phyloP scores from a whole-genome alignment of 1,140 invertebrate genomes.

The Sweltsa coloradensis region DNA sequence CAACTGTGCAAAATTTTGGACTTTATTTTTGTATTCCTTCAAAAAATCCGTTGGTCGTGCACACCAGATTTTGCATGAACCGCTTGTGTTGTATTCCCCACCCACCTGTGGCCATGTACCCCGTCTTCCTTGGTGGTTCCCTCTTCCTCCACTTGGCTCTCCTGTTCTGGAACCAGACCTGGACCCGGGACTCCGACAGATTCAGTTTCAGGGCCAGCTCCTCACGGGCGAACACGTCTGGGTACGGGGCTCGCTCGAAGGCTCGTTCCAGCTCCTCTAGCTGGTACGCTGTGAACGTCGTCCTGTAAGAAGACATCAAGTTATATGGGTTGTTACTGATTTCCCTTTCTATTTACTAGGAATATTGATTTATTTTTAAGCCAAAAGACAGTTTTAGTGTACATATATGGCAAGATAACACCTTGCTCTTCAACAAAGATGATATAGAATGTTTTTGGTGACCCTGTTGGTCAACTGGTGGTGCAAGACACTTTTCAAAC shows the following conservation, averaged over 20 bases:
- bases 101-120: slow-evolving; percentile 50
- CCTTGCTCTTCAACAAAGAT: too few species aligned
- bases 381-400: too few species aligned
- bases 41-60: too few species aligned
- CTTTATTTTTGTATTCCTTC: too few species aligned
- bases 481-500: too few species aligned
- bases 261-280: slow-evolving; percentile 88
- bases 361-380: slow-evolving; percentile 9
- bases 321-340: background rate
- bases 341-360: background rate
- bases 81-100: too few species aligned
- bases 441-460: too few species aligned
- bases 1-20: too few species aligned
- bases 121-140: slow-evolving; percentile 89
- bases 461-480: too few species aligned
- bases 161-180: slow-evolving; percentile 85
- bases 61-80: too few species aligned
- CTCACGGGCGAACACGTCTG: slow-evolving; percentile 91
- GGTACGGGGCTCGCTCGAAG: slow-evolving; percentile 89
- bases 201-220: slow-evolving; percentile 83
- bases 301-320: slow-evolving; percentile 44
- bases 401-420: slow-evolving; percentile 16
- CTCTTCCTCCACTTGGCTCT: slow-evolving; percentile 96
- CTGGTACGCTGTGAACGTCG: slow-evolving; percentile 93
- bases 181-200: slow-evolving; percentile 85